Conservation (phyloP, 2,797 vertebrate genomes). For the Oceanodroma leucorhoa region DNA sequence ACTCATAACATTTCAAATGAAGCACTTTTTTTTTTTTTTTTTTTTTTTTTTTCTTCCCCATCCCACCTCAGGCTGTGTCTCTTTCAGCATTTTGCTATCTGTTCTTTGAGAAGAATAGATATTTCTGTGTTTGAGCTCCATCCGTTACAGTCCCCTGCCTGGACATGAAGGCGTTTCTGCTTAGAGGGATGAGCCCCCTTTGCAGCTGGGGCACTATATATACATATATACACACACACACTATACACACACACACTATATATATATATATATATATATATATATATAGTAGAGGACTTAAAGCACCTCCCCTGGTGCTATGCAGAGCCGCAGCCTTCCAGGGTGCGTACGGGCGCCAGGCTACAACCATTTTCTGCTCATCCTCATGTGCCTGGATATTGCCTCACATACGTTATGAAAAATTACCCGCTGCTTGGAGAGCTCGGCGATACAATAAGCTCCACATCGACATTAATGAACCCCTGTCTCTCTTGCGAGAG, state of each 20-base stretch:
- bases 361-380: background rate
- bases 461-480: constrained; percentile 63
- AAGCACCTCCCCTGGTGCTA: background rate
- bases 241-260: too few relatives aligned
- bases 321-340: background rate
- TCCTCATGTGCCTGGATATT: background rate
- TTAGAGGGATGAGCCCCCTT: background rate
- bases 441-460: constrained; percentile 41
- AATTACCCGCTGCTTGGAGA: constrained; percentile 54
- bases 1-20: constrained; percentile 50
- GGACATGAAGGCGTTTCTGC: background rate
- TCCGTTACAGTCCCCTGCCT: background rate
- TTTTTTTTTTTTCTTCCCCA: too few relatives aligned
- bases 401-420: constrained; percentile 54
- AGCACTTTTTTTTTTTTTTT: background rate
- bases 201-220: background rate
- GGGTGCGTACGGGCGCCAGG: background rate
- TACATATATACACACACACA: too few relatives aligned
- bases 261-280: fast-evolving
- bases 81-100: background rate
- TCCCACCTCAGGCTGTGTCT: constrained; percentile 2
- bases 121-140: background rate
- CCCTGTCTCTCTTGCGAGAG: constrained; percentile 46
- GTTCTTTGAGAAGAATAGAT: background rate
- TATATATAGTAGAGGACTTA: fast-evolving